Conservation (phyloP, 2,113 vertebrate genomes). For the Panthera tigris region DNA sequence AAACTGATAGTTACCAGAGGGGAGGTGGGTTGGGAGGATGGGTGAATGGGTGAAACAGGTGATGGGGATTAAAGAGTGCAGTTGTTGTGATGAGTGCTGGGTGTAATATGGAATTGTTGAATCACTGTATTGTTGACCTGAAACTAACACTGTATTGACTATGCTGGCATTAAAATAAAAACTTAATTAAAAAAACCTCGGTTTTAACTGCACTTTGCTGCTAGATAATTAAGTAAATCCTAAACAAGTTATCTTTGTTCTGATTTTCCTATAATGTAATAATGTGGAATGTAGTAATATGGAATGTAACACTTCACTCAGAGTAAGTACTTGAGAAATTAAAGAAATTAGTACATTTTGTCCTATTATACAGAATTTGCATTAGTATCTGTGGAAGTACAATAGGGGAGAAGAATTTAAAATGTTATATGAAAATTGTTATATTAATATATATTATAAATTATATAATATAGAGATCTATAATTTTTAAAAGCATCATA, state of each 20-base stretch:
- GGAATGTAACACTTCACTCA: not conserved
- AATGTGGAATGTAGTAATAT: not conserved
- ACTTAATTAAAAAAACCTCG: not conserved
- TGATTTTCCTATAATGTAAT: not conserved
- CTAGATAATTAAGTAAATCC: conserved; percentile 22
- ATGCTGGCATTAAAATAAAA: not conserved
- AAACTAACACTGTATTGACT: not conserved
- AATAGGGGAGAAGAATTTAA: not conserved
- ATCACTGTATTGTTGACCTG: not conserved
- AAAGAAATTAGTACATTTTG: not conserved
- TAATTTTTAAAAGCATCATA: not conserved
- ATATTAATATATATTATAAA: not conserved
- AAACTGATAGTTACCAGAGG: not conserved
- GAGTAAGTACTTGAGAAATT: not conserved
- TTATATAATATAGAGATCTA: not conserved
- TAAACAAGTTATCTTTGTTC: not conserved
- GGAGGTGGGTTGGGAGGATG: not conserved
- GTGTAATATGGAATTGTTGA: not conserved
- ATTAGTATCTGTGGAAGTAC: not conserved
- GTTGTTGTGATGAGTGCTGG: not conserved
- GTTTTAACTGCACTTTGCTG: conserved; percentile 22
- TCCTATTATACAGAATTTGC: not conserved
- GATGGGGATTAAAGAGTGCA: not conserved
- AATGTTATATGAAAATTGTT: not conserved
- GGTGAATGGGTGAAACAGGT: not conserved